phyloP scores from a whole-genome alignment of 2,797 vertebrate genomes.

The Eidolon dupreanum region DNA sequence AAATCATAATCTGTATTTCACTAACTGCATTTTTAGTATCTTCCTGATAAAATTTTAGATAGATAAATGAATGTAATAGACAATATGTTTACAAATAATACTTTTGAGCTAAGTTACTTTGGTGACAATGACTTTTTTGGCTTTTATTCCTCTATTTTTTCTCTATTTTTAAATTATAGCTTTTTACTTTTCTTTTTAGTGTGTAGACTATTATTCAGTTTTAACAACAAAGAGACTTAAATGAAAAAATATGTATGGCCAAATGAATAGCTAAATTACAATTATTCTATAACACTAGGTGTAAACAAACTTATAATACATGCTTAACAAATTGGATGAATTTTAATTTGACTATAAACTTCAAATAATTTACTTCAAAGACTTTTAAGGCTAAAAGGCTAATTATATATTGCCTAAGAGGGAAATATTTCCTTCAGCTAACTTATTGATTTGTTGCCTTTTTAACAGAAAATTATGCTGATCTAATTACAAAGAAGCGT shows the following conservation, averaged over 20 bases:
- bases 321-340: slow-evolving; percentile 37
- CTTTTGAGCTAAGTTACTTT: background rate
- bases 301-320: slow-evolving; percentile 34
- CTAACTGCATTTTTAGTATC: background rate
- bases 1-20: background rate
- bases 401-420: slow-evolving; percentile 64
- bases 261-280: background rate
- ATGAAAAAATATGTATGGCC: background rate
- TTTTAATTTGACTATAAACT: slow-evolving; percentile 55
- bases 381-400: slow-evolving; percentile 51
- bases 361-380: slow-evolving; percentile 62
- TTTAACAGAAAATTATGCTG: slow-evolving; percentile 56
- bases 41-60: background rate
- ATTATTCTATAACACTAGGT: background rate
- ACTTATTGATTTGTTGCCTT: slow-evolving; percentile 73
- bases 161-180: background rate
- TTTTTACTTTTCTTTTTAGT: background rate
- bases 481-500: slow-evolving; percentile 72
- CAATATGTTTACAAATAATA: background rate
- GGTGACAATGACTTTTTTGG: background rate
- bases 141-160: background rate
- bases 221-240: background rate
- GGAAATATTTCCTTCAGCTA: slow-evolving; percentile 56
- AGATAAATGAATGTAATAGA: background rate
- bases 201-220: background rate